Conservation (phyloP, 2,888 invertebrate genomes). For the Mycalesis mineus region DNA sequence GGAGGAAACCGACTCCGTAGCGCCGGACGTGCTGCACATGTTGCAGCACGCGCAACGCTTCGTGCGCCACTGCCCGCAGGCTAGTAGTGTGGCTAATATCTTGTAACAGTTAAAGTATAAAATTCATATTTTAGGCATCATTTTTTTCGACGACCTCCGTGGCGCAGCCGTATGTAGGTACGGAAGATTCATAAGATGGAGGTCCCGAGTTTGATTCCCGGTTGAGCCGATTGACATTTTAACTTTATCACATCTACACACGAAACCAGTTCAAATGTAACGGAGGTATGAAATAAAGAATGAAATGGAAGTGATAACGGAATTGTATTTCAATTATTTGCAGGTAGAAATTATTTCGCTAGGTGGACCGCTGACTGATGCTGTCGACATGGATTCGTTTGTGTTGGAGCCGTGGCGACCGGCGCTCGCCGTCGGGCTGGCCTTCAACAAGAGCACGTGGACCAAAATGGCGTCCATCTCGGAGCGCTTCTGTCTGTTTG, state of each 20-base stretch:
- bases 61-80: conserved; percentile 34
- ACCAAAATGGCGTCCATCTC: conserved; percentile 34
- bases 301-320: not conserved
- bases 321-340: not conserved
- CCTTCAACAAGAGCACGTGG: conserved; percentile 47
- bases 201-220: no score
- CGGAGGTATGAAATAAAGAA: no score
- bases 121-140: no score
- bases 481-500: conserved; percentile 41
- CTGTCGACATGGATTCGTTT: conserved; percentile 36
- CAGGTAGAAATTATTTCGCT: conserved; percentile 37
- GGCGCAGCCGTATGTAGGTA: no score
- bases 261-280: no score
- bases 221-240: no score
- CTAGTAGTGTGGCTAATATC: not conserved
- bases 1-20: conserved; percentile 44
- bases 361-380: conserved; percentile 34
- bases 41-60: conserved; percentile 34
- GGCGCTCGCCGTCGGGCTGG: conserved; percentile 41
- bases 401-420: conserved; percentile 47
- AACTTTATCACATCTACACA: no score
- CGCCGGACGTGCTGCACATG: conserved; percentile 47
- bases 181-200: no score
- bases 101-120: no score
- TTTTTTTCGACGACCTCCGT: not conserved